Percentiles rank a stretch among this genome's conserved stretches.
These are phyloP conservation scores for Onchidella celtica DNA, from an alignment of 2,888 invertebrate genomes.

Conservation along the genomic window DNA sequence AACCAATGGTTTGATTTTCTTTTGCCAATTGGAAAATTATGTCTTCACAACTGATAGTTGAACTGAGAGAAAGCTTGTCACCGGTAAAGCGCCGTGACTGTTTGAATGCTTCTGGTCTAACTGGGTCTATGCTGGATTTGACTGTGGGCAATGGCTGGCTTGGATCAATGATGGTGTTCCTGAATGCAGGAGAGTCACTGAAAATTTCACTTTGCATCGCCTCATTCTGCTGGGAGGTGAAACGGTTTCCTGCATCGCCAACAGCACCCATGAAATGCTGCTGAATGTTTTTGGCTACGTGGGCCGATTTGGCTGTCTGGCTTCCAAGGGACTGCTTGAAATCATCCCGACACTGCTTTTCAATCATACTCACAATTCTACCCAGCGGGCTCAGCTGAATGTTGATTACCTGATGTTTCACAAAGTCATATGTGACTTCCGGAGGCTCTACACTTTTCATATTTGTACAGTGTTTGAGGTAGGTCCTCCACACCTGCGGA, in stretches of 20 bases:
- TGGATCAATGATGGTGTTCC: not conserved
- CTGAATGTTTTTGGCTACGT: not conserved
- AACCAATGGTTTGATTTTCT: conserved; percentile 7
- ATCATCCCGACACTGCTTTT: conserved; percentile 41
- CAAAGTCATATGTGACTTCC: conserved; percentile 63
- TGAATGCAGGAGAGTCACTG: not conserved
- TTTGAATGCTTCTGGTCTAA: not conserved
- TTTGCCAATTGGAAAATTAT: conserved; percentile 45
- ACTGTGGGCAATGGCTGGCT: conserved; percentile 6
- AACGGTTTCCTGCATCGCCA: not conserved
- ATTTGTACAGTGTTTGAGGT: conserved; percentile 74
- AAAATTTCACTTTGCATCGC: too few species aligned
- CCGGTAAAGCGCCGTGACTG: conserved; percentile 23
- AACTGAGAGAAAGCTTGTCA: conserved; percentile 34
- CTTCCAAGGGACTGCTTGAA: conserved; percentile 30
- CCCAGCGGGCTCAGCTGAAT: conserved; percentile 60
- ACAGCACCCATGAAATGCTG: not conserved
- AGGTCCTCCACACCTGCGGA: conserved; percentile 69
- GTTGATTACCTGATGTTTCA: conserved; percentile 62
- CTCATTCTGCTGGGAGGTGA: not conserved
- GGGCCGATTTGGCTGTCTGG: not conserved
- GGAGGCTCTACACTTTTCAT: conserved; percentile 72
- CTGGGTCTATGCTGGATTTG: not conserved
- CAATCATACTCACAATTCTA: conserved; percentile 43
- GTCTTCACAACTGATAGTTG: conserved; percentile 35